Base-by-base conservation (phyloP, 2,797 vertebrate species). In the Chrysolophus pictus region DNA sequence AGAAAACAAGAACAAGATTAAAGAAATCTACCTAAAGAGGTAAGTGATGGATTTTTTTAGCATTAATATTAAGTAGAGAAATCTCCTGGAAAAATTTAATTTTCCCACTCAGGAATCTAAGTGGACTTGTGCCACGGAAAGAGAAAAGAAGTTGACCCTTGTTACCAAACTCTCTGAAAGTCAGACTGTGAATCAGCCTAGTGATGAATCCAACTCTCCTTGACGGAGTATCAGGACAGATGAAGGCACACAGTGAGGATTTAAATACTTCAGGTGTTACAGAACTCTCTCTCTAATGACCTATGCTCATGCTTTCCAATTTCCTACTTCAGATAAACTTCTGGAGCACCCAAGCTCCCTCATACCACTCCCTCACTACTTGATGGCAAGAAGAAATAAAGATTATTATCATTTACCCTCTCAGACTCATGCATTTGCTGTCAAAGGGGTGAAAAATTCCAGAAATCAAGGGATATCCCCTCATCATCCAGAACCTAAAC, bases 221-320 rank as follows among this genome's bases (percentile, higher is more conserved):
- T 71, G 22, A 37, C 58, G 6, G 4, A 87, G 58, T 75, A 35
- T 78, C 41, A 11, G 33, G 33, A 71, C 18, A 64, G 33, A 65
- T 67, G 37, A 88, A 72, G 44, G 39, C 68, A 23, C 2, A 19
- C 12, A 21, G 11, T 17, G 44, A 77, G 67, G 11, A 10, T 80
- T 85, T 53, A 87, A 91, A 83, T n/a, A 33, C 33, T 58, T 44
- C 33, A 51, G 6, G 6, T 23, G 9, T 47, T 75, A 67, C 29
- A 60, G 60, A 13, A 5, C 5, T 9, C 5, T 67, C 77, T 42
- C 18, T 63, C 15, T 64, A 63, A 75, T 4, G 13, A 84, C 4
- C 6, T 0, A 0, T 51, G 12, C 5, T 44, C 39, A 4, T 2
- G 16, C 64, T 89, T 71, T 71, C 14, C 44, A 4, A 4, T 4